Evolutionary conservation across 2,888 invertebrate genomes (phyloP), one percentile per base, ranked within the genome.

Genomic region (Phaonia tiefii): DNA sequence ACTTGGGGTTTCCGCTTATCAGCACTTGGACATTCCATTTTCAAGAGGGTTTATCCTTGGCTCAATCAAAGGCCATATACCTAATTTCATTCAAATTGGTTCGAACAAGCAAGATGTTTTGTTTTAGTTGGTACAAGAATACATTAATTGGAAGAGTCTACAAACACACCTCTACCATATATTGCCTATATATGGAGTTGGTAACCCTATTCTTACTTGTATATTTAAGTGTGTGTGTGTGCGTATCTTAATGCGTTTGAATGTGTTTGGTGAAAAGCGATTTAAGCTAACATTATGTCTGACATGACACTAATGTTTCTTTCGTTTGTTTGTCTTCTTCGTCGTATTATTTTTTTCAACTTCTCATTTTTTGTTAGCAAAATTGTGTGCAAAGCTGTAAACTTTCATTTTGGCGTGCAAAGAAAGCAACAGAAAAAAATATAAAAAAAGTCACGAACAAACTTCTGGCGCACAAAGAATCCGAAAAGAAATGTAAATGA

Each of bases 221-320:
- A 4, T 17, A 17, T 60, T 13, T 60, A 10, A 3, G 60, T 31
- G 20, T 20, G 10, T 1, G 13, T 22, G 13, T 11, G 3, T 3
- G 3, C 17, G 26, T 56, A n/a, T 56, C 7, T 10, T 7, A 15
- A 25, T 26, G 31, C 37, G 60, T 39, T 7, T 11, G 13, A 37
- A 39, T 37, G 60, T 39, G 15, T 1, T 31, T 63, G 42, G 17
- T 39, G 20, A 10, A 42, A 39, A 63, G 42, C 63, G 63, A 20
- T 63, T 63, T 63, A 63, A 63, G 37, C 63, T 39, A 63, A 63
- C 63, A 63, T 63, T 63, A 63, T 63, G 63, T 63, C 63, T 63
- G 63, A 63, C 63, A 63, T 63, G 63, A 63, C 63, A 63, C 63
- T 63, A 63, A 63, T 63, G 63, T 63, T 63, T 63, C 63, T 25